Evolutionary conservation across 2,888 invertebrate genomes (phyloP), one percentile per base, ranked within the genome.

Genomic region (Bedellia somnulentella): DNA sequence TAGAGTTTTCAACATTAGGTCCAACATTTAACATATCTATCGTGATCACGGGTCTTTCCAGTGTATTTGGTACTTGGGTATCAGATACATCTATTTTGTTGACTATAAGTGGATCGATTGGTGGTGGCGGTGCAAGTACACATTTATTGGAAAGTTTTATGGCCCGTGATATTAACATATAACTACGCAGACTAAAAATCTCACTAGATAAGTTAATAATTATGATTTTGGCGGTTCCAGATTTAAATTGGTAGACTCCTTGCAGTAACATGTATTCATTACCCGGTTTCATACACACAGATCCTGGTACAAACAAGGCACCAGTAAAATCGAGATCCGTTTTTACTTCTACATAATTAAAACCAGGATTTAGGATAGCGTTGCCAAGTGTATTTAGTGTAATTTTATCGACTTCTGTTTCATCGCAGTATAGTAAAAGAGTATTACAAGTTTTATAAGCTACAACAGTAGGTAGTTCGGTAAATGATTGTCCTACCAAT

Each of bases 401-500:
- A n/a, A n/a, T n/a, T n/a, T n/a, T n/a, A n/a, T n/a, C n/a, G n/a
- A n/a, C n/a, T 10, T 5, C 16, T 25, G 8, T 12, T 17, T 15
- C 10, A 25, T 25, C 18, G n/a, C 17, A 17, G 13, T 29, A 29
- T 9, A 29, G 21, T 4, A n/a, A 3, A 24, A 34, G 13, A 12
- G 24, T 6, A 2, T 27, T 14, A 16, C 21, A 27, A 9, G 30
- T 30, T 28, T 34, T 34, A 11, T 30, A 15, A 8, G 14, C 34
- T 3, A 34, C 25, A 18, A 35, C 29, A 12, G 24, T 8, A 6
- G 34, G 28, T 16, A 31, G 5, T 16, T 34, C 34, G 4, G 34
- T 34, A 6, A 34, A 13, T 1, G 28, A 26, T 22, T 34, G 34
- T 4, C 34, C 34, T 15, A 34, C 26, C 2, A 34, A 16, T 2